Conservation (phyloP, 2,888 invertebrate species). For the Adelphocoris suturalis region DNA sequence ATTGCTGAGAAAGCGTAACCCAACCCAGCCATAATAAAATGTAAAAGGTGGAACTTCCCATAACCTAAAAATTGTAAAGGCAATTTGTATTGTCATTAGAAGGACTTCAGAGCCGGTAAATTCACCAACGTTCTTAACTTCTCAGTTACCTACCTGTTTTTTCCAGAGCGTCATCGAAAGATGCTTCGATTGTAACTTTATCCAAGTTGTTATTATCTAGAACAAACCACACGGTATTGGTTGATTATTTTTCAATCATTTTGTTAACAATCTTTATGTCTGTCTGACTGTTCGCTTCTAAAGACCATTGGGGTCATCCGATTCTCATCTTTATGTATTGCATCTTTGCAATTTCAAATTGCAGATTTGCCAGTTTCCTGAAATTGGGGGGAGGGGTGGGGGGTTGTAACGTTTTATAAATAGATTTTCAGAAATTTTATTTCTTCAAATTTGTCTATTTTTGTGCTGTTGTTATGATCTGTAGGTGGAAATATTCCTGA, state of each 20-base stretch:
- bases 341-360: neutral
- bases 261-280: neutral
- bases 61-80: slow-evolving; percentile 82
- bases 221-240: neutral
- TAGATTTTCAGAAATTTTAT: no score
- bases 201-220: neutral
- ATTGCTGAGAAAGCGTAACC: slow-evolving; percentile 92
- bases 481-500: no score
- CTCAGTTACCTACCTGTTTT: slow-evolving; percentile 52
- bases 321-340: neutral
- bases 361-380: neutral
- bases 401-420: no score
- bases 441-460: no score
- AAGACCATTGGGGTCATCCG: neutral
- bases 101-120: no score
- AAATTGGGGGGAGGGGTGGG: no score
- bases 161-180: slow-evolving; percentile 61
- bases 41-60: slow-evolving; percentile 89
- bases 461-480: no score
- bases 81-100: no score
- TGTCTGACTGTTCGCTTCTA: neutral
- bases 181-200: slow-evolving; percentile 28
- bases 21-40: slow-evolving; percentile 87
- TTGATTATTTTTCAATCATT: neutral
- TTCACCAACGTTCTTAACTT: no score